A percentile compares a stretch with the other conserved stretches of the same genome.
Conservation (phyloP, 2,888 invertebrate species). For the Tachina fera region DNA sequence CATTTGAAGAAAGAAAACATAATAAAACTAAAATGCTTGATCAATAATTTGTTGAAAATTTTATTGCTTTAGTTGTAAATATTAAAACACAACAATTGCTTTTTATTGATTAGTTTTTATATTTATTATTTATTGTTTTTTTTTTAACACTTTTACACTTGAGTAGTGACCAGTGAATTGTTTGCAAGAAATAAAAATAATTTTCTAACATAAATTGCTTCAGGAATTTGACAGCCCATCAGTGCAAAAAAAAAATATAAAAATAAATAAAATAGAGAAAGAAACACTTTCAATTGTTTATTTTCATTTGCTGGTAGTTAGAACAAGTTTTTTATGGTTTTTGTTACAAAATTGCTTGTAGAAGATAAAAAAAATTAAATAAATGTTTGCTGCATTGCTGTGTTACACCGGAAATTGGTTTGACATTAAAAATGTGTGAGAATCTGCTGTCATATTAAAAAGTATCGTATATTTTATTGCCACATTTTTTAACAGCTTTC, state of each 20-base stretch:
- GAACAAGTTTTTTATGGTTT: not conserved
- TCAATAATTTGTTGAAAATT: constrained; percentile 18
- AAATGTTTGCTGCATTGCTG: not conserved
- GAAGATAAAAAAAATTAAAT: not conserved
- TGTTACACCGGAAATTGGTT: constrained; percentile 30
- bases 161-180: not conserved
- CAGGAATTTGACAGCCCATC: constrained; percentile 51
- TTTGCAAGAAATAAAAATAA: constrained; percentile 8
- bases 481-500: not conserved
- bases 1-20: constrained; percentile 12
- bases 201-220: constrained; percentile 35
- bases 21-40: not conserved
- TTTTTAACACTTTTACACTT: constrained; percentile 12
- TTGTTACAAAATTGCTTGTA: not conserved
- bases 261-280: not conserved
- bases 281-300: not conserved
- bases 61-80: not conserved
- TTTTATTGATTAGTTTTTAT: not conserved
- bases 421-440: constrained; percentile 30
- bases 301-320: not conserved
- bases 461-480: constrained; percentile 3
- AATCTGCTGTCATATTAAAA: constrained; percentile 14
- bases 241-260: constrained; percentile 4
- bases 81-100: not conserved
- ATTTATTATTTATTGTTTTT: not conserved